Base-by-base conservation (phyloP, 2,888 invertebrate species). In the Zaprionus obscuricornis region DNA sequence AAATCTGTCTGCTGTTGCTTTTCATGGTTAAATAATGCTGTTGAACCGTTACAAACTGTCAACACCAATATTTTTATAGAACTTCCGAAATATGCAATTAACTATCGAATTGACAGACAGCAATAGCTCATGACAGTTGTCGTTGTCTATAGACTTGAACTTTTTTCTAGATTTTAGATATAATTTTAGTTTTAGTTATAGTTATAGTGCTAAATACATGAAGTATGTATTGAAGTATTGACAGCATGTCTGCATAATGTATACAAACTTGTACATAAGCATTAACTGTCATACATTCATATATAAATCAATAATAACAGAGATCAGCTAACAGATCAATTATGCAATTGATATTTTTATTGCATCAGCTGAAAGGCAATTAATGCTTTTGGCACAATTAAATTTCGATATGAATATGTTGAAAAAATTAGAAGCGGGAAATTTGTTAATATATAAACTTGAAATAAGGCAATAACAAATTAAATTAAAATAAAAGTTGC, bases 51-150 rank as follows among this genome's bases (percentile, higher is more conserved):
- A 72, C 18, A 43, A 50, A 40, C 52, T 56, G 67, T 45, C 59
- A 39, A 37, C 20, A 55, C 47, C 57, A 57, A 69, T 39, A 51
- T 43, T 42, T 71, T 64, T 56, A 54, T 43, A 36, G 4, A 74
- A 67, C 76, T 76, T 76, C 76, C 76, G 81, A 76, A 63, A 73
- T 60, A 54, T 68, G 68, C 73, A 79, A 84, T 76, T 76, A 72
- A 33, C 46, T 7, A 34, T 14, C 26, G 68, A 24, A 56, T 39
- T 66, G 66, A 70, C 65, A 56, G 56, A 56, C 22, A 27, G 13
- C 33, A 36, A 54, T 56, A 73, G 43, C 26, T 36, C 29, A 14
- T 57, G 71, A 50, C 52, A 65, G 18, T 42, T 37, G 46, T 36
- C 27, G 20, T 34, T 42, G 40, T 39, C 31, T 39, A 22, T 58